Evolutionary conservation across 2,797 vertebrate genomes (phyloP), one percentile per base, ranked within the genome.

Genomic region (Lepilemur septentrionalis): DNA sequence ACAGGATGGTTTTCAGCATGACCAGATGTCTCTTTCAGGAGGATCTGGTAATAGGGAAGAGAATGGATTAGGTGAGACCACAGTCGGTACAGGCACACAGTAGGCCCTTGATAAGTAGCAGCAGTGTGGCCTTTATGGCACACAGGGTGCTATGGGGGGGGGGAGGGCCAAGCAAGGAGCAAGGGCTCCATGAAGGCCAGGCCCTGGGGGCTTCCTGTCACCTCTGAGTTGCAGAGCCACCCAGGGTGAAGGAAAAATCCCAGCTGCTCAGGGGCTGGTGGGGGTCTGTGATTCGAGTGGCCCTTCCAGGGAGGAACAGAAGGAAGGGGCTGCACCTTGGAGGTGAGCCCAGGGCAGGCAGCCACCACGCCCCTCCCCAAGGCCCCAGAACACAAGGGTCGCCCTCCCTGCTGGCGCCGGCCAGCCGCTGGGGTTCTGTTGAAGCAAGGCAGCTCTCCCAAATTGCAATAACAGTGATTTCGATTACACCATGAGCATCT

Each of bases 381-480:
- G 50, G 63, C 38, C 43, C 72, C 69, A 41, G 80, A 48, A 93
- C 52, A 4, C 43, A 12, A 23, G 48, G 48, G 30, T 38, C 23
- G 5, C 3, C 4, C 32, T 81, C 92, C 46, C 50, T 14, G 38
- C 18, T 0, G 18, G 38, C 0, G 1, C 73, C 63, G 35, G 67
- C 43, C 18, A 38, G 80, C 48, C 9, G 1, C 1, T 17, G 35
- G 43, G 61, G 78, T 67, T 80, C 89, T 97, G 38, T 35, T 0
- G 1, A 61, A 86, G 69, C 32, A n/a, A 85, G 46, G 85, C 85
- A 76, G 55, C 50, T 41, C 46, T 75, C 65, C 93, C 30, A 4
- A 94, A 67, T 46, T 59, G 61, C 76, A 94, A 50, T 83, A 91
- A 75, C 89, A 89, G 91, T 78, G 75, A 85, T 94, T 95, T 94